Conservation (phyloP, 1,140 invertebrate species). For the Orius laevigatus region DNA sequence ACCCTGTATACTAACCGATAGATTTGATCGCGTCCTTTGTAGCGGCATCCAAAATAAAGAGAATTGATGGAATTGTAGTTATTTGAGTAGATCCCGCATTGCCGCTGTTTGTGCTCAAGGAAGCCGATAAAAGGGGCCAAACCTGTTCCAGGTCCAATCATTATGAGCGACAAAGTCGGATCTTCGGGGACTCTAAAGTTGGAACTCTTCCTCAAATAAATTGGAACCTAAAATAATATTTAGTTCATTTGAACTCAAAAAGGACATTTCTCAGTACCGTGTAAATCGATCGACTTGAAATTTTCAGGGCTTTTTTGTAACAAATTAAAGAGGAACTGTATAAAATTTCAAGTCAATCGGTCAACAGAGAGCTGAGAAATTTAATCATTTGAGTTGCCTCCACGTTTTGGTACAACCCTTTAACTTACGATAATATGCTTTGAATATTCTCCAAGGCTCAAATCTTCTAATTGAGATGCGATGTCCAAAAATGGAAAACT, state of each 20-base stretch:
- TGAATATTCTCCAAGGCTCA: neutral
- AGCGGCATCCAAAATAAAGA: conserved; percentile 21
- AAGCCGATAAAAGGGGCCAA: conserved; percentile 54
- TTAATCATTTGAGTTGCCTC: conserved; percentile 20
- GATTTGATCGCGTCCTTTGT: conserved; percentile 17
- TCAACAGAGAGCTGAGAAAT: too few relatives aligned
- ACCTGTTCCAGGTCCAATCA: conserved; percentile 71
- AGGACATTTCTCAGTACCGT: too few relatives aligned
- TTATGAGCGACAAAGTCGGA: conserved; percentile 41
- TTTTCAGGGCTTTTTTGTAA: too few relatives aligned
- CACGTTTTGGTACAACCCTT: too few relatives aligned
- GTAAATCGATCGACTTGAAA: too few relatives aligned
- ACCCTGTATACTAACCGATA: neutral
- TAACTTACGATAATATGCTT: too few relatives aligned
- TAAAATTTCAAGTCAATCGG: too few relatives aligned
- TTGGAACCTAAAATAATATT: conserved; percentile 28
- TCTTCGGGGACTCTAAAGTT: conserved; percentile 37
- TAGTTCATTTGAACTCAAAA: too few relatives aligned
- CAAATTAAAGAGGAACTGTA: too few relatives aligned
- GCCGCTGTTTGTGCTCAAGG: too few relatives aligned
- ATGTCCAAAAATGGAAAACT: conserved; percentile 15
- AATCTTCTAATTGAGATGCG: conserved; percentile 16
- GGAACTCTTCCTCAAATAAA: conserved; percentile 45
- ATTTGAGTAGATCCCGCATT: neutral
- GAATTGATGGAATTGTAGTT: neutral